phyloP scores from a whole-genome alignment of 1,140 invertebrate genomes.

The Caenorhabditis remanei region DNA sequence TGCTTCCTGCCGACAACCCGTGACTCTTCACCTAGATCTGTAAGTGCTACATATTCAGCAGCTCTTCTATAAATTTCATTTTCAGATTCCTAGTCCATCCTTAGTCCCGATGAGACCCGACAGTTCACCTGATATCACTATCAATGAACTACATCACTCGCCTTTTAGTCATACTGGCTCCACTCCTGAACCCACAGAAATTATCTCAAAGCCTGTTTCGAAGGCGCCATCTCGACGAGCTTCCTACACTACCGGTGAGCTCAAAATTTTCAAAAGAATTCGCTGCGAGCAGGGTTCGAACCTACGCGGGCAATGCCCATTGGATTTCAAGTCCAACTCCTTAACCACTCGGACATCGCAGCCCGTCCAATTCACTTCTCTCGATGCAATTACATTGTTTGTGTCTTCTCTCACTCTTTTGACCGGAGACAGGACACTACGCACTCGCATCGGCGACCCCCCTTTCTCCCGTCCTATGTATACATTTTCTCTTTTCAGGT shows the following conservation, averaged over 20 bases:
- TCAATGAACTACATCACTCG: conserved; percentile 36
- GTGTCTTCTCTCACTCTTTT: conserved; percentile 4
- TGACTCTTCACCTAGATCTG: conserved; percentile 59
- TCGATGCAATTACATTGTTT: neutral
- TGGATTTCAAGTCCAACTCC: conserved; percentile 92
- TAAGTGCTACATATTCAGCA: neutral
- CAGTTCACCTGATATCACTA: conserved; percentile 41
- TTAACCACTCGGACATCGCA: conserved; percentile 90
- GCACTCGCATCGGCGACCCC: neutral
- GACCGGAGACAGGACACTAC: neutral
- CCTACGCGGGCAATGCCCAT: conserved; percentile 89
- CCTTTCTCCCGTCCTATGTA: neutral
- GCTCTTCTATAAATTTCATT: neutral
- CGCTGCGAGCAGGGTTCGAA: conserved; percentile 90
- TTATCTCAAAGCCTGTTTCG: neutral
- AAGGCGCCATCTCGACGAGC: conserved; percentile 46
- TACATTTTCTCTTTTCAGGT: neutral
- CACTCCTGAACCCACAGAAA: conserved; percentile 52
- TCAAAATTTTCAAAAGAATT: neutral
- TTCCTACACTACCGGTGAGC: neutral
- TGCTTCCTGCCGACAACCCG: conserved; percentile 58
- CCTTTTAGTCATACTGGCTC: conserved; percentile 60
- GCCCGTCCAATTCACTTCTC: neutral
- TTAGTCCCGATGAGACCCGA: conserved; percentile 43
- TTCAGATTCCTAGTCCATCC: conserved; percentile 61